Base-by-base conservation (phyloP, 2,113 vertebrate genomes). In the Saiga tatarica region DNA sequence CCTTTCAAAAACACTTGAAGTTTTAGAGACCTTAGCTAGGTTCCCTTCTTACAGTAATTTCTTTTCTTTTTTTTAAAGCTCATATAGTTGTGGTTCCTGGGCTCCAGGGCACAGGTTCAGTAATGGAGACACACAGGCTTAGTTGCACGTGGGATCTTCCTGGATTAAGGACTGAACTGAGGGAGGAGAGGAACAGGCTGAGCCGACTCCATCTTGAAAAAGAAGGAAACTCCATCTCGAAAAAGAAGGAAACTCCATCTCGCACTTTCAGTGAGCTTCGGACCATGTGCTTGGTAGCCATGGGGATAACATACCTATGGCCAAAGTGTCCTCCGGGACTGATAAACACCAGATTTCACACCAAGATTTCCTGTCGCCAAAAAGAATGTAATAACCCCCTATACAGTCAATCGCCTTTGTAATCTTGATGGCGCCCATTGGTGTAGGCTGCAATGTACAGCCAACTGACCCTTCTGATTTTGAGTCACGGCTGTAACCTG, bases 261-360 rank as follows among this genome's bases (percentile, higher is more conserved):
- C 36, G 67, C 67, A 23, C n/a, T 71, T 71, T 71, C n/a, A 39
- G n/a, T 71, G 67, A 71, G n/a, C 33, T 36, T 71, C 1, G 10
- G n/a, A 36, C 67, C 8, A 23, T 12, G 67, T 12, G 67, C n/a
- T n/a, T 39, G 67, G 67, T 19, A 71, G n/a, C 67, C 67, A 6
- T 39, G 5, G 67, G 67, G 67, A 71, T 71, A 39, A 39, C n/a
- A 39, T 39, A 71, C 10, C 67, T 71, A 23, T 23, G n/a, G n/a
- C n/a, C 1, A 0, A 39, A 39, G 19, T 23, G 67, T n/a, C 10
- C 67, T 71, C 67, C 67, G 0, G 0, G 19, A 36, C 67, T 71
- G 67, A 71, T 39, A 39, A 23, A 71, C 67, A 36, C n/a, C 64
- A 71, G n/a, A 36, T 71, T 71, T 3, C 62, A n/a, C 7, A 4